Conservation (phyloP, 2,888 invertebrate genomes). For the Campaea margaritaria region DNA sequence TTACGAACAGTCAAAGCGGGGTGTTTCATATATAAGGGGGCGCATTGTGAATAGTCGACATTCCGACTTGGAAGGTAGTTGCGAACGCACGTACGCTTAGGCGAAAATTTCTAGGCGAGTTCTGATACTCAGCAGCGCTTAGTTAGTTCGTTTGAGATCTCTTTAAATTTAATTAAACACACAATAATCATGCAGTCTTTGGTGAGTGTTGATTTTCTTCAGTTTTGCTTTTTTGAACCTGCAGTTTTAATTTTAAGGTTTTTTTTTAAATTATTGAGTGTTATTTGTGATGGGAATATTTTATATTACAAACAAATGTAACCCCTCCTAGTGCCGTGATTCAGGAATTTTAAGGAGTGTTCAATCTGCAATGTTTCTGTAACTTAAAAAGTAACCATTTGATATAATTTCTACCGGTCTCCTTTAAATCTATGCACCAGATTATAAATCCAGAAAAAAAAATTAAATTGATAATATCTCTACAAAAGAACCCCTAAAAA, state of each 20-base stretch:
- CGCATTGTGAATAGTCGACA: constrained; percentile 67
- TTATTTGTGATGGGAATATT: constrained; percentile 1
- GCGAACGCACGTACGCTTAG: constrained; percentile 76
- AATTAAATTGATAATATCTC: too few species aligned
- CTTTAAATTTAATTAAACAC: constrained; percentile 67
- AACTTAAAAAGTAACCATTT: too few species aligned
- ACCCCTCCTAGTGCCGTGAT: not conserved
- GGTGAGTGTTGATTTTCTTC: constrained; percentile 65
- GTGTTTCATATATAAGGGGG: constrained; percentile 80
- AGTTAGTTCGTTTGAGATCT: constrained; percentile 85
- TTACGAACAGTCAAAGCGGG: constrained; percentile 75
- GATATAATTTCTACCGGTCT: too few species aligned
- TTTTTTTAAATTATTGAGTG: not conserved
- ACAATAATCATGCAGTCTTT: constrained; percentile 83
- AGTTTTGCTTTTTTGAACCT: constrained; percentile 31
- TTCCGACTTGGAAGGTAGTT: constrained; percentile 76
- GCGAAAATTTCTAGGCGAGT: constrained; percentile 84
- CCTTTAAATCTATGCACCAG: too few species aligned
- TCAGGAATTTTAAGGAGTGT: not conserved
- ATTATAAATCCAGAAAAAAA: too few species aligned
- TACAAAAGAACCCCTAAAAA: too few species aligned
- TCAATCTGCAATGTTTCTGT: not conserved
- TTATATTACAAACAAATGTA: not conserved
- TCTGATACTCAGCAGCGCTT: constrained; percentile 81
- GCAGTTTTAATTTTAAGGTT: constrained; percentile 5